phyloP scores from a whole-genome alignment of 2,888 invertebrate species.

The Cordilura impudica region DNA sequence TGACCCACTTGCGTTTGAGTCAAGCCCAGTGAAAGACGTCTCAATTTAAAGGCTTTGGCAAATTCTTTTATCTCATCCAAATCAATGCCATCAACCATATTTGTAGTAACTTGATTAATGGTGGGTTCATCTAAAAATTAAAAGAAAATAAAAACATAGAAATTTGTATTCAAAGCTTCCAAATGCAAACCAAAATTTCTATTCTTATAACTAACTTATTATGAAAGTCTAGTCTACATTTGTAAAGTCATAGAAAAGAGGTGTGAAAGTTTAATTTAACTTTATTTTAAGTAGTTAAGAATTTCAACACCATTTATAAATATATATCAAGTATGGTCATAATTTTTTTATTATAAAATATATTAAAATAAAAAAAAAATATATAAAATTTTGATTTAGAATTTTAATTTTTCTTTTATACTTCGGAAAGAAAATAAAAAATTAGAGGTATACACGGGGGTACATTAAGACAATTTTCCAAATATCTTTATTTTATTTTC shows the following conservation, averaged over 20 bases:
- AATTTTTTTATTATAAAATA: no score
- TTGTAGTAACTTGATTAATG: conserved; percentile 94
- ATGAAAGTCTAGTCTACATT: neutral
- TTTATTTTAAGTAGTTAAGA: no score
- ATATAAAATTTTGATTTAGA: no score
- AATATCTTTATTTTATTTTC: no score
- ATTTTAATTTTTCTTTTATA: no score
- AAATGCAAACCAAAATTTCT: conserved; percentile 34
- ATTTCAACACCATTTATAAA: no score
- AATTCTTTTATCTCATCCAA: conserved; percentile 99
- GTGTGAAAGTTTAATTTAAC: neutral
- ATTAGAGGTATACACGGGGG: no score
- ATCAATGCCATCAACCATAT: conserved; percentile 97
- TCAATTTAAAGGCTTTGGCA: conserved; percentile 96
- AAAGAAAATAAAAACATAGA: neutral
- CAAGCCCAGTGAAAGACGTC: conserved; percentile 93
- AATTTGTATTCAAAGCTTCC: no score
- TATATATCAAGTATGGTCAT: no score
- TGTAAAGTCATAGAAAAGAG: neutral
- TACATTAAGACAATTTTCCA: no score
- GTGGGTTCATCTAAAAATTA: conserved; percentile 90
- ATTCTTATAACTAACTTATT: conserved; percentile 21
- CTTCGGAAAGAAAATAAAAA: no score
- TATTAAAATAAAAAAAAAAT: no score
- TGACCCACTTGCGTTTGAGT: conserved; percentile 99